Conservation (phyloP, 2,797 vertebrate species). For the Pogoniulus pusillus region DNA sequence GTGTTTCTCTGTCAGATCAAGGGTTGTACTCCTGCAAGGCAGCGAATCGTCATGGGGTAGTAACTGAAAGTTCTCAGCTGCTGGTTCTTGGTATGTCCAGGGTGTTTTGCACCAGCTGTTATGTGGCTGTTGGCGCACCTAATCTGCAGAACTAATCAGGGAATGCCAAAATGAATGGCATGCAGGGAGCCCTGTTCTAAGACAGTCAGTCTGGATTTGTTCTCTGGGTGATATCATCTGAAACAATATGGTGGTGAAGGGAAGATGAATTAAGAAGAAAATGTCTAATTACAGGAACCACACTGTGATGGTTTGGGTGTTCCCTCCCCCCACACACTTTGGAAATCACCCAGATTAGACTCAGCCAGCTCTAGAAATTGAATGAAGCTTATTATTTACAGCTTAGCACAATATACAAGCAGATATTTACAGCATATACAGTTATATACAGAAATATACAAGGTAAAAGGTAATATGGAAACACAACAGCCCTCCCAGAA, state of each 20-base stretch:
- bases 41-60: slow-evolving; percentile 76
- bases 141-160: neutral
- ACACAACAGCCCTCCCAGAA: too few relatives aligned
- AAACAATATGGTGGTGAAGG: neutral
- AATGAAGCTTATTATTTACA: too few relatives aligned
- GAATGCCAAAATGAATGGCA: neutral
- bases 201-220: neutral
- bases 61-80: slow-evolving; percentile 76
- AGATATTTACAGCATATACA: too few relatives aligned
- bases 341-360: too few relatives aligned
- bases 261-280: neutral
- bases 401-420: too few relatives aligned
- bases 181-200: neutral
- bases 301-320: too few relatives aligned
- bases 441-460: too few relatives aligned
- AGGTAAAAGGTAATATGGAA: too few relatives aligned
- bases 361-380: too few relatives aligned
- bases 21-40: slow-evolving; percentile 80
- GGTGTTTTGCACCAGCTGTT: neutral
- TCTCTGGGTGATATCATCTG: neutral
- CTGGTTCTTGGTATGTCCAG: slow-evolving; percentile 74
- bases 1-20: slow-evolving; percentile 74
- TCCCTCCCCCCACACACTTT: too few relatives aligned
- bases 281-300: neutral
- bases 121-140: neutral